A percentile compares a stretch with the other conserved stretches of the same genome.
These are phyloP conservation scores for Scaptomyza caliginosa DNA, from an alignment of 2,888 invertebrate species.

Conservation along the genomic window DNA sequence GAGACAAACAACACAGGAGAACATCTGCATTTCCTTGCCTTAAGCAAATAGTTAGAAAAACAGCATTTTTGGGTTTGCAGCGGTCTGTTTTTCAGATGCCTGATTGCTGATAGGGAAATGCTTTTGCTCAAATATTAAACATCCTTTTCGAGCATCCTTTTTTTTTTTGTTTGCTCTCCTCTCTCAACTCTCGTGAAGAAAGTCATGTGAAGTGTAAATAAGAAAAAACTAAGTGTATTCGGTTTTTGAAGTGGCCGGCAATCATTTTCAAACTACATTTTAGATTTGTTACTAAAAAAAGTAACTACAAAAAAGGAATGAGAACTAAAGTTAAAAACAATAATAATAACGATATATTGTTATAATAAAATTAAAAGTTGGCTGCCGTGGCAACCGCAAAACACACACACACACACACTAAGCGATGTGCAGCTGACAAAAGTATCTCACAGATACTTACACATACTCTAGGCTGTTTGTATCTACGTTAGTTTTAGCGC, in stretches of 20 bases:
- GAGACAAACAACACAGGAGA: conserved; percentile 20
- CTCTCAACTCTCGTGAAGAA: conserved; percentile 19
- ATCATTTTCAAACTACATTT: conserved; percentile 3
- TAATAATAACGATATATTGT: conserved; percentile 63
- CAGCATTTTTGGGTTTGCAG: conserved; percentile 30
- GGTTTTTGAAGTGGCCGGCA: conserved; percentile 57
- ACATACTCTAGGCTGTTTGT: conserved; percentile 18
- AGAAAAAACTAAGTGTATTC: conserved; percentile 40
- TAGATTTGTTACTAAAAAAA: conserved; percentile 40
- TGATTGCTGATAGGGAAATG: conserved; percentile 44
- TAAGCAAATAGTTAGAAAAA: conserved; percentile 69
- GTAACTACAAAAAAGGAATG: conserved; percentile 13
- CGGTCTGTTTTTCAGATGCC: conserved; percentile 44
- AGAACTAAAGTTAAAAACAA: conserved; percentile 27
- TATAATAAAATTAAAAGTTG: conserved; percentile 69
- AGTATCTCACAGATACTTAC: conserved; percentile 73
- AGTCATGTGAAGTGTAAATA: conserved; percentile 74
- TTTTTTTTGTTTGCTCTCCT: conserved; percentile 38
- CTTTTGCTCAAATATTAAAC: conserved; percentile 63
- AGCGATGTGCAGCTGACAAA: conserved; percentile 55
- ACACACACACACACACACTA: conserved; percentile 35
- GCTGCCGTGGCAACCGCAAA: conserved; percentile 66
- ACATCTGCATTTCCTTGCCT: conserved; percentile 74
- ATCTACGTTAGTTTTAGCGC: conserved; percentile 67
- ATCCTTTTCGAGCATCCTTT: conserved; percentile 69